phyloP scores from a whole-genome alignment of 2,888 invertebrate species.

The Dynastes maya region DNA sequence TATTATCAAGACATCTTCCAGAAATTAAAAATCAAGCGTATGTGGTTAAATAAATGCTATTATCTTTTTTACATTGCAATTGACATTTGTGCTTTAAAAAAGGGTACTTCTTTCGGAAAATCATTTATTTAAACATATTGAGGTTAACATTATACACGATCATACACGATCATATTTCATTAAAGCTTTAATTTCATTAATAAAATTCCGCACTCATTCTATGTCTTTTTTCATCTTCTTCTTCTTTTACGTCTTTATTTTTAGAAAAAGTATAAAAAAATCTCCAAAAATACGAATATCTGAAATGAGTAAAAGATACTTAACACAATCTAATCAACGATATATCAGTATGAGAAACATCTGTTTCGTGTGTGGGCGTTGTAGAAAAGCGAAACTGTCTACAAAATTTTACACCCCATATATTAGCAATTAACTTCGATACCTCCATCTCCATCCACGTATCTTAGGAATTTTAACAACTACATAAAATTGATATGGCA shows the following conservation, averaged over 20 bases:
- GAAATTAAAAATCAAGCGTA: too few relatives aligned
- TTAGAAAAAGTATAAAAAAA: conserved; percentile 24
- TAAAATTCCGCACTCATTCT: too few relatives aligned
- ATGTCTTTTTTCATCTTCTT: too few relatives aligned
- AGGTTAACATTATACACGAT: too few relatives aligned
- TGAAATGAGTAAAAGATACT: conserved; percentile 50
- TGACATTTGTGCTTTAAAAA: too few relatives aligned
- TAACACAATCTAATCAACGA: conserved; percentile 59
- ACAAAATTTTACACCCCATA: conserved; percentile 56
- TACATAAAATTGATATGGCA: conserved; percentile 43
- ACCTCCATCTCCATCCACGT: conserved; percentile 13
- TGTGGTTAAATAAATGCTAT: too few relatives aligned
- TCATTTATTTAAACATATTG: too few relatives aligned
- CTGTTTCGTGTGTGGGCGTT: conserved; percentile 52
- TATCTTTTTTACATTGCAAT: too few relatives aligned
- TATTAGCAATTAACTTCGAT: conserved; percentile 50
- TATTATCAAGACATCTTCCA: too few relatives aligned
- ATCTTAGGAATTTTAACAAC: conserved; percentile 43
- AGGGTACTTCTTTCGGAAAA: too few relatives aligned
- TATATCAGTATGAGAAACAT: conserved; percentile 58
- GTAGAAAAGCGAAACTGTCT: conserved; percentile 51
- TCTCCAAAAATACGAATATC: conserved; percentile 25
- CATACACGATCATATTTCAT: too few relatives aligned
- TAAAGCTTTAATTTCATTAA: too few relatives aligned
- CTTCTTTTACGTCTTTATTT: conserved; percentile 8